phyloP scores from a whole-genome alignment of 1,140 invertebrate species.

The Telenomus remus region DNA sequence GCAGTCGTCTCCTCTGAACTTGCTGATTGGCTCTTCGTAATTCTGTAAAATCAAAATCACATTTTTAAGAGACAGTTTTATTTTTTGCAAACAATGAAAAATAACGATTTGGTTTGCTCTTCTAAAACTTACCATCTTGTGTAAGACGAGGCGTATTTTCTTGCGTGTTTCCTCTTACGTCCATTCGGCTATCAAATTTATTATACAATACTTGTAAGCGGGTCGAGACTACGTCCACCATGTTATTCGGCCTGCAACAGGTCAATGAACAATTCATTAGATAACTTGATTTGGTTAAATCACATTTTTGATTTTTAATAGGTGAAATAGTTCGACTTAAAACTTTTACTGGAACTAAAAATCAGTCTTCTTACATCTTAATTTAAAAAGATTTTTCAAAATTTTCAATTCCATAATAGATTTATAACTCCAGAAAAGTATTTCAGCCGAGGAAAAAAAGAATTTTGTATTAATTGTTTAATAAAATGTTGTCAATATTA shows the following conservation, averaged over 20 bases:
- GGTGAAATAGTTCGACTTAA: too few species aligned
- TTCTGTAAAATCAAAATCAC: slow-evolving; percentile 60
- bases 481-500: too few species aligned
- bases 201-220: slow-evolving; percentile 77
- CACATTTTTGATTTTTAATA: too few species aligned
- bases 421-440: too few species aligned
- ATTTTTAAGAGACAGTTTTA: too few species aligned
- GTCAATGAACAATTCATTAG: slow-evolving; percentile 11
- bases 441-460: too few species aligned
- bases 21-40: slow-evolving; percentile 71
- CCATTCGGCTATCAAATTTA: slow-evolving; percentile 74
- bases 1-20: slow-evolving; percentile 59
- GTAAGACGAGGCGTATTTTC: slow-evolving; percentile 67
- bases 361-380: too few species aligned
- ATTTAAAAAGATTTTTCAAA: too few species aligned
- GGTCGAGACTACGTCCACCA: slow-evolving; percentile 78
- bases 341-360: too few species aligned
- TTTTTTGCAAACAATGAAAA: slow-evolving; percentile 54
- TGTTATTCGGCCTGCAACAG: slow-evolving; percentile 76
- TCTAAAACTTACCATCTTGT: slow-evolving; percentile 64
- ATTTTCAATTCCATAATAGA: too few species aligned
- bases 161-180: slow-evolving; percentile 66
- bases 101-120: too few species aligned
- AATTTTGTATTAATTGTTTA: too few species aligned
- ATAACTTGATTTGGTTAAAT: not conserved